These are phyloP conservation scores for Anolis sagrei DNA, from an alignment of 2,113 vertebrate species.

Conservation along the genomic window DNA sequence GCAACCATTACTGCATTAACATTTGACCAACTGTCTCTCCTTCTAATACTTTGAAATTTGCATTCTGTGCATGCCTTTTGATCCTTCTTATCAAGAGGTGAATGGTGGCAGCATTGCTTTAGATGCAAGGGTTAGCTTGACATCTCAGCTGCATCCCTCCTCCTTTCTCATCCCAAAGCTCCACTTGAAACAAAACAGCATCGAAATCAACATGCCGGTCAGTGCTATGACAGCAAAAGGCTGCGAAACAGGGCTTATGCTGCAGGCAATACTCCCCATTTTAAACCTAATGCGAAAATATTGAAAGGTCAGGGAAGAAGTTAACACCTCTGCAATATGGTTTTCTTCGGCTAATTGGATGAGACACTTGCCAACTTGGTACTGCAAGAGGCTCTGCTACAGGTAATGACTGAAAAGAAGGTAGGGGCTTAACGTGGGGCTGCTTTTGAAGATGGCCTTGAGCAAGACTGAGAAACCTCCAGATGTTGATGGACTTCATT, in stretches of 20 bases:
- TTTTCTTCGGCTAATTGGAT: neutral
- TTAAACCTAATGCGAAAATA: neutral
- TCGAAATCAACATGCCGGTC: neutral
- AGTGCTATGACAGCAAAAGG: neutral
- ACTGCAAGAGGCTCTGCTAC: neutral
- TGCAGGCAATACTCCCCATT: neutral
- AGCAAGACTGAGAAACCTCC: neutral
- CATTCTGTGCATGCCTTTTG: conserved; percentile 32
- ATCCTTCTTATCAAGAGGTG: conserved; percentile 25
- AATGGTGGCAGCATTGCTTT: neutral
- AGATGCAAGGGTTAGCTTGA: conserved; percentile 32
- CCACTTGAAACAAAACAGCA: neutral
- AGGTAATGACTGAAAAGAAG: neutral
- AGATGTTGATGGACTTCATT: neutral
- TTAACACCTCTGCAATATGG: neutral
- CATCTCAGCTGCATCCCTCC: neutral
- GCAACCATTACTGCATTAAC: conserved; percentile 66
- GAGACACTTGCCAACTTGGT: neutral
- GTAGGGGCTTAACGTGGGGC: neutral
- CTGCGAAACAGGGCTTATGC: neutral
- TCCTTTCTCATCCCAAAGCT: conserved; percentile 16
- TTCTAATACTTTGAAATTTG: conserved; percentile 31
- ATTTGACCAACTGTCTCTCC: conserved; percentile 58
- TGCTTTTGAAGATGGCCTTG: neutral
- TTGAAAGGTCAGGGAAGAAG: neutral